phyloP scores from a whole-genome alignment of 2,888 invertebrate genomes.

The Aporophyla nigra region DNA sequence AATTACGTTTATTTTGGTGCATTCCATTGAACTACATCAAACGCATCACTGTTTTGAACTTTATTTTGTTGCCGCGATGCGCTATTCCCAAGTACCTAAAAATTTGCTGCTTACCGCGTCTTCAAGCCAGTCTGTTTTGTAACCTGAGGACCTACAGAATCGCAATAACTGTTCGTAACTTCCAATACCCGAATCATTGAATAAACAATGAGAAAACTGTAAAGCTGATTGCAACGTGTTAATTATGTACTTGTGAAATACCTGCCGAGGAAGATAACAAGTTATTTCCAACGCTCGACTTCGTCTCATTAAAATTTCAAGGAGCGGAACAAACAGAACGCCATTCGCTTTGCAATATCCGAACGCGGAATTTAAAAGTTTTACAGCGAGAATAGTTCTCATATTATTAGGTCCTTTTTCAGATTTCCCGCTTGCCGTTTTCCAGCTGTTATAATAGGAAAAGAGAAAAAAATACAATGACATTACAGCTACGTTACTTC shows the following conservation, averaged over 20 bases:
- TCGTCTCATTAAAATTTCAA: slow-evolving; percentile 79
- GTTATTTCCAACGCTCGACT: slow-evolving; percentile 64
- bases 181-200: slow-evolving; percentile 38
- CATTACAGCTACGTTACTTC: slow-evolving; percentile 38
- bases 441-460: slow-evolving; percentile 55
- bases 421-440: slow-evolving; percentile 56
- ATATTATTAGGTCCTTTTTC: slow-evolving; percentile 66
- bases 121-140: not conserved
- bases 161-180: not conserved
- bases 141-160: slow-evolving; percentile 1
- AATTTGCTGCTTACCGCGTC: no score
- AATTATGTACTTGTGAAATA: slow-evolving; percentile 61
- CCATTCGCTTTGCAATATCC: slow-evolving; percentile 73
- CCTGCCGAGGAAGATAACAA: slow-evolving; percentile 57
- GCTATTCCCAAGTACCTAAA: no score
- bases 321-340: slow-evolving; percentile 73
- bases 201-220: slow-evolving; percentile 50
- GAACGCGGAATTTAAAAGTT: slow-evolving; percentile 76
- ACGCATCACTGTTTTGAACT: no score
- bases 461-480: slow-evolving; percentile 15
- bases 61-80: no score
- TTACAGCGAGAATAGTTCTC: slow-evolving; percentile 65
- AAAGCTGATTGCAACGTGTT: slow-evolving; percentile 52
- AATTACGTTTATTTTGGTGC: no score
- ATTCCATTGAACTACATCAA: no score